A percentile compares a stretch with the other conserved stretches of the same genome.
phyloP scores from a whole-genome alignment of 2,113 vertebrate species.

The Machaerirhynchus nigripectus region DNA sequence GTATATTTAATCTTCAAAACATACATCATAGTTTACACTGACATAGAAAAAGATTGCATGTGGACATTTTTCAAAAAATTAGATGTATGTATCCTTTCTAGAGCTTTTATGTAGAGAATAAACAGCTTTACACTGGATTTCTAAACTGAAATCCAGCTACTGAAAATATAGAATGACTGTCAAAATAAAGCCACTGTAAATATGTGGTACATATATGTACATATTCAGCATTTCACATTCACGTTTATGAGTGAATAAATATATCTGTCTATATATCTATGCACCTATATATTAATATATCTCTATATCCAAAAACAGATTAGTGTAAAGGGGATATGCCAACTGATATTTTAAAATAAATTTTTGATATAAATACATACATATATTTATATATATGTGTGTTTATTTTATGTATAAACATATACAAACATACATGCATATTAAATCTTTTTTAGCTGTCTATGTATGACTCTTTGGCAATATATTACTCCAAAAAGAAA shows the following conservation, averaged over 20 bases:
- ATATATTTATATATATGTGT: neutral
- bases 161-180: neutral
- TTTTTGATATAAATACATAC: neutral
- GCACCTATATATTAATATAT: neutral
- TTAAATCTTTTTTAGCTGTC: neutral
- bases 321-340: neutral
- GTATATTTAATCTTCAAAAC: neutral
- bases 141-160: neutral
- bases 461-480: neutral
- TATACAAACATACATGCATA: neutral
- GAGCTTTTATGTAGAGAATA: neutral
- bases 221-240: neutral
- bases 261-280: neutral
- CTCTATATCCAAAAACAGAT: neutral
- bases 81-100: neutral
- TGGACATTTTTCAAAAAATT: neutral
- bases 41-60: neutral
- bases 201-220: neutral
- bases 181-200: neutral
- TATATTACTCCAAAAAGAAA: neutral
- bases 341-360: neutral
- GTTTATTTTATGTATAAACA: neutral
- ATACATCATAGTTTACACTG: neutral
- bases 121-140: neutral
- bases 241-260: neutral